Percentiles rank a stretch among this genome's conserved stretches.
Evolutionary conservation across 2,113 vertebrate species (phyloP).

Genomic region (Anoplopoma fimbria): DNA sequence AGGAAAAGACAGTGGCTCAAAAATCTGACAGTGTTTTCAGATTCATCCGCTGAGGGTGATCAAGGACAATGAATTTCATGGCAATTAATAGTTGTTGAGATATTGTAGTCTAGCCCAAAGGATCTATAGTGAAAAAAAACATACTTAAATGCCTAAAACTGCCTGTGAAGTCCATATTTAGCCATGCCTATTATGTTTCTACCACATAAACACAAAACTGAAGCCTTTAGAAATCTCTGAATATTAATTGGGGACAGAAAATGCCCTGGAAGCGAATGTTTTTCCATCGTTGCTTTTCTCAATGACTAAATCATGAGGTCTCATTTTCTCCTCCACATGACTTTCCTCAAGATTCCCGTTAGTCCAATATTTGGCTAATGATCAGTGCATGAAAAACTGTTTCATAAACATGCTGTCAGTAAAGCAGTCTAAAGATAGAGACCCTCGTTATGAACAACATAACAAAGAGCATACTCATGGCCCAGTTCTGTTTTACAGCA

Average conservation of each 20-base stretch:
- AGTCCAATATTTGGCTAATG: conserved; percentile 44
- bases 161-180: neutral
- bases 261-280: neutral
- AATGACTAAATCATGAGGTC: conserved; percentile 23
- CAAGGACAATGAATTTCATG: neutral
- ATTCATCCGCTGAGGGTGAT: neutral
- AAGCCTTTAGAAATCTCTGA: neutral
- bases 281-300: neutral
- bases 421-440: conserved; percentile 50
- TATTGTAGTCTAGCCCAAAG: neutral
- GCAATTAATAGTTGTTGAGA: neutral
- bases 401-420: conserved; percentile 45
- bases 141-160: neutral
- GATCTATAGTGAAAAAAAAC: neutral
- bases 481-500: conserved; percentile 40
- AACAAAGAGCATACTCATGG: conserved; percentile 57
- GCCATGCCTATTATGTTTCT: neutral
- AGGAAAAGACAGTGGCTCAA: neutral
- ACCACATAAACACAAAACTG: neutral
- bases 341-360: conserved; percentile 31
- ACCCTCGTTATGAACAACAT: conserved; percentile 33
- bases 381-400: conserved; percentile 23
- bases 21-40: neutral
- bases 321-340: conserved; percentile 28
- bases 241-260: neutral